Conservation (phyloP, 35 echinoderm and acorn worm species). For the Patiria miniata region DNA sequence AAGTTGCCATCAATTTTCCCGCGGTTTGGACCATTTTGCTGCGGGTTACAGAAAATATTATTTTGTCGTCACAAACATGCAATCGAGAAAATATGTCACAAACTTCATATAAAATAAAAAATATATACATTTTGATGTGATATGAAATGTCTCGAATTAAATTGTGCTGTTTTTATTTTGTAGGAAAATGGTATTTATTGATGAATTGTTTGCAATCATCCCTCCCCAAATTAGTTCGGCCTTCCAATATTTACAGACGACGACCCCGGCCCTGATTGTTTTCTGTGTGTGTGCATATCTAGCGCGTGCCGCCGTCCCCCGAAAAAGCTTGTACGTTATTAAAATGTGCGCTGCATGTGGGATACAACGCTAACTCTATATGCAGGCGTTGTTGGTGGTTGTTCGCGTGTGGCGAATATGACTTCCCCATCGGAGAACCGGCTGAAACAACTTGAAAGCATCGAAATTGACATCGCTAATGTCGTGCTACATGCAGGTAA, state of each 20-base stretch:
- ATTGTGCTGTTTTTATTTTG: too few relatives aligned
- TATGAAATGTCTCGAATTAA: too few relatives aligned
- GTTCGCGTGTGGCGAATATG: slow-evolving; percentile 35
- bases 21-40: slow-evolving; percentile 38
- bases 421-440: slow-evolving; percentile 63
- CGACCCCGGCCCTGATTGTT: background rate
- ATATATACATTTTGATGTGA: too few relatives aligned
- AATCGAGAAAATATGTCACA: too few relatives aligned
- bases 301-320: background rate
- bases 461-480: slow-evolving; percentile 71
- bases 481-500: slow-evolving; percentile 75
- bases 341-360: background rate
- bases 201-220: background rate
- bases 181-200: too few relatives aligned
- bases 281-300: slow-evolving; percentile 31
- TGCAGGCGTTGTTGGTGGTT: background rate
- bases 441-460: slow-evolving; percentile 74
- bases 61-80: background rate
- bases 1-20: slow-evolving; percentile 32
- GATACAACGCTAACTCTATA: background rate
- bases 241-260: slow-evolving; percentile 10
- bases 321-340: background rate
- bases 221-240: background rate
- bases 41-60: background rate
- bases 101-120: too few relatives aligned